Evolutionary conservation across 2,113 vertebrate species (phyloP).

Genomic region (human): DNA sequence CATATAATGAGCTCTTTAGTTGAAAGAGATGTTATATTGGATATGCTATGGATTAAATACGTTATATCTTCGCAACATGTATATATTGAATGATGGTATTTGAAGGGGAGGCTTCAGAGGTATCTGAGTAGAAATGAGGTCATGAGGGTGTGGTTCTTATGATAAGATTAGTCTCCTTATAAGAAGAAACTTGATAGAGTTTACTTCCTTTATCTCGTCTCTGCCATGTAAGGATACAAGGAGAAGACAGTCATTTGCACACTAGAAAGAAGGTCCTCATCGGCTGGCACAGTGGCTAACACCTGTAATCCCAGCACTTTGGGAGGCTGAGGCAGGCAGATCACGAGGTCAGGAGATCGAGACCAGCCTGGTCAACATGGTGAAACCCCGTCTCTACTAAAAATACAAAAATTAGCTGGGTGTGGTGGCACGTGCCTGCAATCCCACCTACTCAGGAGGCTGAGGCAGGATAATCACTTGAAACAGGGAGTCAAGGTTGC

Average conservation of each 20-base stretch:
- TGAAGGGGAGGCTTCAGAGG: neutral
- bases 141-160: neutral
- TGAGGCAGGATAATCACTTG: no score
- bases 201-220: neutral
- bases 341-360: no score
- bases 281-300: no score
- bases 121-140: neutral
- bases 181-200: neutral
- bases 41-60: neutral
- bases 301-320: no score
- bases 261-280: neutral
- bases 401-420: no score
- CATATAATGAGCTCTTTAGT: neutral
- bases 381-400: no score
- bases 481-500: no score
- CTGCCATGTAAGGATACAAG: neutral
- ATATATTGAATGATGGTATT: neutral
- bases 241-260: neutral
- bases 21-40: neutral
- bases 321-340: no score
- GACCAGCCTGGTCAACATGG: no score
- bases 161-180: neutral
- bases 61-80: neutral
- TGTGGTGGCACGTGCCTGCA: no score
- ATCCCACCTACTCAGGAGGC: no score